Evolutionary conservation across 1,140 invertebrate species (phyloP), one percentile per base, ranked within the genome.

Genomic region (Tigriopus japonicus): DNA sequence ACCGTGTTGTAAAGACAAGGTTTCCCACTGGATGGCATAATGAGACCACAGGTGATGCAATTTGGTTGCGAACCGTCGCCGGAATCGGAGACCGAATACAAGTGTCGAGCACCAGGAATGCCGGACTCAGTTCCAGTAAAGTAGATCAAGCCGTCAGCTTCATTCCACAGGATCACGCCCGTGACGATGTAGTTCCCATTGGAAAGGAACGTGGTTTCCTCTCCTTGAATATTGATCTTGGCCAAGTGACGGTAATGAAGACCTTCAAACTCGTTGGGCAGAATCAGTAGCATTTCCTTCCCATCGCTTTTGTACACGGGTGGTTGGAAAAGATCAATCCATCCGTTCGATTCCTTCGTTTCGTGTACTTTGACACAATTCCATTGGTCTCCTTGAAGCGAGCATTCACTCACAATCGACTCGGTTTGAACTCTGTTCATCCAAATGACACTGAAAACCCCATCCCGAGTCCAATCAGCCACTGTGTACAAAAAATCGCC

Each of bases 161-260:
- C 70, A 67, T 89, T 81, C 83, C 85, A 91, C 17, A 88, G 71
- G 62, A 95, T 84, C 65, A 83, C 78, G 9, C 79, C 80, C 15
- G 93, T 87, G 60, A 83, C 81, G 69, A 80, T 85, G 61, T 77
- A 35, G 28, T 35, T 35, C 28, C 28, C 28, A 35, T 9, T 35
- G 9, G 28, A 35, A 35, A 35, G 28, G 28, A 35, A 35, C 28
- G 28, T 35, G 28, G 28, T 35, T 35, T 35, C 9, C 28, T 35
- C 28, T 9, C 28, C 28, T 35, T 35, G 28, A 35, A 35, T 35
- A 9, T 35, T 35, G 28, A 35, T 35, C 28, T 35, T 35, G 28
- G 28, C 28, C 28, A 35, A 35, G 9, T 35, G 28, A 35, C 28
- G 28, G 28, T 35, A 35, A 53, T 60, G 59, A 23, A 69, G 81